Evolutionary conservation across 2,113 vertebrate genomes (phyloP).

Genomic region (Notarius lentiginosus): DNA sequence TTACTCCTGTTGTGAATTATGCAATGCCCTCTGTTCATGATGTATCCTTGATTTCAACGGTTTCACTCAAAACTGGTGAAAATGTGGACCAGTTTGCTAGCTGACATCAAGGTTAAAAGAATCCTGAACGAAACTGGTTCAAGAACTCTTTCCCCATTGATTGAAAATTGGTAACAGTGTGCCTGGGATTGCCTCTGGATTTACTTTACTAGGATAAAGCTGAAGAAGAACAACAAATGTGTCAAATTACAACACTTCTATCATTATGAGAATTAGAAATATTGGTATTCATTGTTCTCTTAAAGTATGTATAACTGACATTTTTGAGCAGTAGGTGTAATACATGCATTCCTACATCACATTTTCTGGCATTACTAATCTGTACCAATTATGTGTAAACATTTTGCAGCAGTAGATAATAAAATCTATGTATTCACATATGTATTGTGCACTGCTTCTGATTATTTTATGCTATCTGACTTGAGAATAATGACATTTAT

Average conservation of each 20-base stretch:
- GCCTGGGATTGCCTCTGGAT: not conserved
- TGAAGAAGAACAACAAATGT: not conserved
- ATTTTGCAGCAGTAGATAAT: not conserved
- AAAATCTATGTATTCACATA: not conserved
- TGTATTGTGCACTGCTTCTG: not conserved
- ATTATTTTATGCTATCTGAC: not conserved
- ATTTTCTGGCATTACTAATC: not conserved
- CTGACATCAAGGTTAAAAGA: no score
- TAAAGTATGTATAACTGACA: not conserved
- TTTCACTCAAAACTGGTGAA: no score
- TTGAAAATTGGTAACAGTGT: not conserved
- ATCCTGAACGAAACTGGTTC: no score
- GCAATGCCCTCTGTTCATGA: no score
- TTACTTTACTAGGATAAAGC: not conserved
- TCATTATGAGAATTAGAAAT: not conserved
- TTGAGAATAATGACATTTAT: not conserved
- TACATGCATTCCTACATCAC: not conserved
- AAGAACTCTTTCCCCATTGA: no score
- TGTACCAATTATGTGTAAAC: not conserved
- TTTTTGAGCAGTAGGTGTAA: not conserved
- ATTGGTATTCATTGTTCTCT: not conserved
- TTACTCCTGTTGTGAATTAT: no score
- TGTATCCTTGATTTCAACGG: no score
- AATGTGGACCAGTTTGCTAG: no score
- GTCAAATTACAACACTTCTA: not conserved